Evolutionary conservation across 2,888 invertebrate genomes (phyloP).

Genomic region (Geophilus truncorum): DNA sequence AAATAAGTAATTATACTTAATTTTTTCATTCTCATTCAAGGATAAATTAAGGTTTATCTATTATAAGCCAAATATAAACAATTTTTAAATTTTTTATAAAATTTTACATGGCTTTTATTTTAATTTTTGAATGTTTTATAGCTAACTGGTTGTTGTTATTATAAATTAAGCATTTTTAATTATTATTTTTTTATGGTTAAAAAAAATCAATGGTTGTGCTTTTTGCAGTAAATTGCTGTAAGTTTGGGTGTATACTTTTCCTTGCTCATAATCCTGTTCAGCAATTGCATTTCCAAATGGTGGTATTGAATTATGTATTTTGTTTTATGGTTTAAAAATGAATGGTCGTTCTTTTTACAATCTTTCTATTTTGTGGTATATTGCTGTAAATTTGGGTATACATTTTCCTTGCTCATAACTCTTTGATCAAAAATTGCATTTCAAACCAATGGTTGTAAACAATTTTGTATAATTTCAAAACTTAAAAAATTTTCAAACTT

Average conservation of each 20-base stretch:
- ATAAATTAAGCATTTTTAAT: background rate
- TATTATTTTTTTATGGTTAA: background rate
- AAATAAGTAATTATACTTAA: background rate
- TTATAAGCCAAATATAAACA: too few relatives aligned
- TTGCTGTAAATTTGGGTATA: background rate
- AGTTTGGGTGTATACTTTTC: background rate
- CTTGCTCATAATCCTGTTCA: background rate
- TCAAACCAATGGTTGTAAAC: background rate
- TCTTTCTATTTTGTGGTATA: too few relatives aligned
- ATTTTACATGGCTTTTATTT: background rate
- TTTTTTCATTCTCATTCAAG: background rate
- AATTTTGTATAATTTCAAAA: background rate
- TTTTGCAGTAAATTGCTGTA: background rate
- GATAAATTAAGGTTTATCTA: too few relatives aligned
- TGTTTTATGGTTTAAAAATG: background rate
- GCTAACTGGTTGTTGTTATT: background rate
- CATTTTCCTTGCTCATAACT: background rate
- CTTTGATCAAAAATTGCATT: background rate
- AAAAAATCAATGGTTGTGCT: background rate
- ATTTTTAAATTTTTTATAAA: background rate
- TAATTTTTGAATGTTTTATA: background rate
- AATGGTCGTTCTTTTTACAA: background rate
- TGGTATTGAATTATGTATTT: too few relatives aligned
- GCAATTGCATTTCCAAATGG: background rate
- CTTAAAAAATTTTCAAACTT: background rate